phyloP scores from a whole-genome alignment of 2,888 invertebrate genomes.

The Chrysina gloriosa region DNA sequence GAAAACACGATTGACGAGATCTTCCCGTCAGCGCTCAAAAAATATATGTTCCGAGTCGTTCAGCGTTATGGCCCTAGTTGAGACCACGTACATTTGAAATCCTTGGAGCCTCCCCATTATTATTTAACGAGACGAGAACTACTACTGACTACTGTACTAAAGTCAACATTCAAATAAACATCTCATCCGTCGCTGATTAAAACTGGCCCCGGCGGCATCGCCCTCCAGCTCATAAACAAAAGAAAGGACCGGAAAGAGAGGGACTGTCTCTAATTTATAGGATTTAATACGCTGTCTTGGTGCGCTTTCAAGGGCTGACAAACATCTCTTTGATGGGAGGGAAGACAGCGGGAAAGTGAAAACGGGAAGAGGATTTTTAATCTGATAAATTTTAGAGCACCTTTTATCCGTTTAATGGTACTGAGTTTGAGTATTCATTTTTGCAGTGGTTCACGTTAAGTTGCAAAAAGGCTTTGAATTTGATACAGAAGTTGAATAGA shows the following conservation, averaged over 20 bases:
- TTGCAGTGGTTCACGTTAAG: no score
- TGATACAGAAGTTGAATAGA: no score
- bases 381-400: conserved; percentile 5
- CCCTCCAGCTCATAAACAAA: conserved; percentile 27
- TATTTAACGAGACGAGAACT: conserved; percentile 18
- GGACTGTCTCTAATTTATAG: conserved; percentile 27
- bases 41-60: conserved; percentile 2
- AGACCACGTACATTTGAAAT: background rate
- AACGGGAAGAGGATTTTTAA: conserved; percentile 8
- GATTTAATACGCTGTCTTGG: conserved; percentile 23
- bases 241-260: conserved; percentile 9
- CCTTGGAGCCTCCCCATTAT: background rate
- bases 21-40: conserved; percentile 15
- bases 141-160: conserved; percentile 10
- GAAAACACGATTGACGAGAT: conserved; percentile 11
- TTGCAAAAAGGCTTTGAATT: no score
- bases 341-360: conserved; percentile 11
- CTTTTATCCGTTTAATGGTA: conserved; percentile 12
- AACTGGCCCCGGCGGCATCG: conserved; percentile 2
- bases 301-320: conserved; percentile 6
- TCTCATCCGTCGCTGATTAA: conserved; percentile 32
- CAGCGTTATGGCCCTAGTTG: background rate
- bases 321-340: conserved; percentile 18
- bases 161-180: conserved; percentile 34
- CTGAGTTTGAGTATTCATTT: no score